Percentiles rank a stretch among this genome's conserved stretches.
Evolutionary conservation across 2,113 vertebrate genomes (phyloP).

Genomic region (Triplophysa rosa): DNA sequence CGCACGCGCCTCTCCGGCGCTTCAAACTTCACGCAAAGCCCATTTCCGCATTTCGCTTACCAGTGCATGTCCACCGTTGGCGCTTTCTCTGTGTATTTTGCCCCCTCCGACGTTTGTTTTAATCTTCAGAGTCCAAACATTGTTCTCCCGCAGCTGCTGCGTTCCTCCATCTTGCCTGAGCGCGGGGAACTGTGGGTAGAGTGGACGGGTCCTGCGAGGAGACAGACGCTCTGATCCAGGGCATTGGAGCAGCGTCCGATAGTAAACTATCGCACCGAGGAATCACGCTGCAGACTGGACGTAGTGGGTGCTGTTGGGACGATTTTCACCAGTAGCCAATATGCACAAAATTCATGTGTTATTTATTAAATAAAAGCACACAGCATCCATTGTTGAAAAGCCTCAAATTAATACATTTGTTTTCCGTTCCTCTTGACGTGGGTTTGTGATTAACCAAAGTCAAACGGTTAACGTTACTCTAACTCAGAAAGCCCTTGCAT

Average conservation of each 20-base stretch:
- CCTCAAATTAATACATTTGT: not conserved
- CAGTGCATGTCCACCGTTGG: conserved; percentile 71
- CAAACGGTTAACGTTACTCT: too few relatives aligned
- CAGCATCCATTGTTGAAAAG: not conserved
- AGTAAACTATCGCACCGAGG: conserved; percentile 39
- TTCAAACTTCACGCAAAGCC: not conserved
- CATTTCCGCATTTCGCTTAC: conserved; percentile 57
- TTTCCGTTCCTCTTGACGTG: not conserved
- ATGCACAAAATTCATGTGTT: not conserved
- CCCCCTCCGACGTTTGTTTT: conserved; percentile 58
- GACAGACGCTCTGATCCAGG: conserved; percentile 51
- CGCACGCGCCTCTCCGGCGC: conserved; percentile 10
- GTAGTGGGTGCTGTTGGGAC: conserved; percentile 6
- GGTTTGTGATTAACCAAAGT: too few relatives aligned
- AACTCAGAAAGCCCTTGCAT: too few relatives aligned
- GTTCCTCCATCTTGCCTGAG: conserved; percentile 78
- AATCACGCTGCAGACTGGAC: not conserved
- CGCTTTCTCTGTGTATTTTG: conserved; percentile 47
- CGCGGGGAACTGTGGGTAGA: conserved; percentile 78
- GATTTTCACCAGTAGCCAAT: not conserved
- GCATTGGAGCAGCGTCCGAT: conserved; percentile 49
- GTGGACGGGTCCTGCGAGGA: conserved; percentile 64
- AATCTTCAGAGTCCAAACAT: conserved; percentile 75
- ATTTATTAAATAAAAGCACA: not conserved
- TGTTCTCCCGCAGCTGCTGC: conserved; percentile 78